Evolutionary conservation across 2,797 vertebrate genomes (phyloP).

Genomic region (Microhierax caerulescens): DNA sequence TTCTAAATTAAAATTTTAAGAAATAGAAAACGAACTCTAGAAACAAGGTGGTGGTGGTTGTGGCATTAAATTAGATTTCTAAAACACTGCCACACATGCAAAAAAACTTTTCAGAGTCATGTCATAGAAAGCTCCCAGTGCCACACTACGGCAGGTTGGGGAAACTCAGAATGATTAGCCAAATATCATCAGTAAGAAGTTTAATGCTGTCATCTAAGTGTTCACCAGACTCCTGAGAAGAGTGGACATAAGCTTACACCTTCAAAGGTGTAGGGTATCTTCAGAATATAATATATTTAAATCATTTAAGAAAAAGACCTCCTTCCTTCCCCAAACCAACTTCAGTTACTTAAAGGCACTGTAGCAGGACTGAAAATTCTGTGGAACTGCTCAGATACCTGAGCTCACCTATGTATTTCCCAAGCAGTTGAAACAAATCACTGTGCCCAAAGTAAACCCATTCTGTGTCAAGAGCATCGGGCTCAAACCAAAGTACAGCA

Average conservation of each 20-base stretch:
- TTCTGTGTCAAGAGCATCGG: not conserved
- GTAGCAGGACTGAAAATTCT: not conserved
- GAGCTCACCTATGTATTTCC: accelerated
- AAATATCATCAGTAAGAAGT: not conserved
- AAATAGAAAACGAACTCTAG: not conserved
- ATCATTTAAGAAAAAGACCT: not conserved
- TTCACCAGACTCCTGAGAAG: not conserved
- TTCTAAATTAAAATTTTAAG: not conserved
- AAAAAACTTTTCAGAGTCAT: not conserved
- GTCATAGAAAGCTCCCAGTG: not conserved
- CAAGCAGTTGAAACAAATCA: not conserved
- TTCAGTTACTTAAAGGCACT: not conserved
- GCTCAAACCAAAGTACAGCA: not conserved
- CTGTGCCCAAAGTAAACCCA: not conserved
- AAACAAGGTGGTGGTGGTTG: not conserved
- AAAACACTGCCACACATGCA: not conserved
- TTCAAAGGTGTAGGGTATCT: not conserved
- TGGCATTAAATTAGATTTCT: not conserved
- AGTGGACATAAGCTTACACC: not conserved
- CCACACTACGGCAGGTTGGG: not conserved
- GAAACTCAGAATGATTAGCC: not conserved
- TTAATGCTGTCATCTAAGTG: not conserved
- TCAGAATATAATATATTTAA: not conserved
- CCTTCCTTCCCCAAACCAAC: not conserved
- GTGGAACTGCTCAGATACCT: not conserved